These are phyloP conservation scores for Pycnomerus fuliginosus DNA, from an alignment of 2,888 invertebrate genomes.

Conservation along the genomic window DNA sequence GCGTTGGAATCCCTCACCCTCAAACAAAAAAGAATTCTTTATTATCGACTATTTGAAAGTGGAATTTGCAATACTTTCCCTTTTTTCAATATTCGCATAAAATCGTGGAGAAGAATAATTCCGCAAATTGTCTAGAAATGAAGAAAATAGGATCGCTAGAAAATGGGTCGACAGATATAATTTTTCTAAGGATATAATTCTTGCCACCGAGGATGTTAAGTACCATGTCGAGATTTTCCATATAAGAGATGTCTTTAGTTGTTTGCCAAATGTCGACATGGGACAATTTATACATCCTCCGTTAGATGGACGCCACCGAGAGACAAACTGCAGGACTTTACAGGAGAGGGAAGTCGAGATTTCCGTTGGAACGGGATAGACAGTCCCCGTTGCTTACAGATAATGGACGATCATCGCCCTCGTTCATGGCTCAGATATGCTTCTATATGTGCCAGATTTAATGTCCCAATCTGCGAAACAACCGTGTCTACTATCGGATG, in stretches of 20 bases:
- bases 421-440: slow-evolving; percentile 28
- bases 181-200: slow-evolving; percentile 13
- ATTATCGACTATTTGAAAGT: too few species aligned
- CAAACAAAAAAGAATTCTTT: too few species aligned
- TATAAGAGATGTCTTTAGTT: slow-evolving; percentile 8
- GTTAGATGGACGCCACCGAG: slow-evolving; percentile 10
- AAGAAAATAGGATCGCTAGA: too few species aligned
- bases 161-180: too few species aligned
- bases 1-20: too few species aligned
- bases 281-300: slow-evolving; percentile 14
- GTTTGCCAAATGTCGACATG: slow-evolving; percentile 16
- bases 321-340: not conserved
- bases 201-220: slow-evolving; percentile 11
- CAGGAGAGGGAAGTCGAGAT: not conserved
- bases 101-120: too few species aligned
- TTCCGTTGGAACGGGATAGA: not conserved
- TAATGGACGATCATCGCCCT: slow-evolving; percentile 29
- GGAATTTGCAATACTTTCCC: too few species aligned
- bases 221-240: slow-evolving; percentile 9
- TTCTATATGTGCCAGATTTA: slow-evolving; percentile 22
- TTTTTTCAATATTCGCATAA: too few species aligned
- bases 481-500: slow-evolving; percentile 24
- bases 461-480: slow-evolving; percentile 32
- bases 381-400: too few species aligned
- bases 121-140: too few species aligned